These are phyloP conservation scores for Erannis defoliaria DNA, from an alignment of 2,888 invertebrate species.

Conservation along the genomic window DNA sequence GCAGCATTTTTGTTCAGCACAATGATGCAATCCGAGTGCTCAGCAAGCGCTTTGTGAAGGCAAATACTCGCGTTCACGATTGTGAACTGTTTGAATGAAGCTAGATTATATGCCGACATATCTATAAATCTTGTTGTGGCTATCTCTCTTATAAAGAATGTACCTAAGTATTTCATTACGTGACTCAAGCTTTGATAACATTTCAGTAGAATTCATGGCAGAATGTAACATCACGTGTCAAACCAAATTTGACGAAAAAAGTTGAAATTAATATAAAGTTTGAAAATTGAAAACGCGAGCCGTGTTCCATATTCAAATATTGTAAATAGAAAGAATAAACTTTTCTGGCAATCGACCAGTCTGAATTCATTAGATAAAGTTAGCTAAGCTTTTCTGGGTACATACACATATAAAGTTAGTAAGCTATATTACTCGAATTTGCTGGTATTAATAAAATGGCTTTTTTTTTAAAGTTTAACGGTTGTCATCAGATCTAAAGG, in stretches of 20 bases:
- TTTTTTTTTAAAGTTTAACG: too few species aligned
- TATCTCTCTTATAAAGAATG: slow-evolving; percentile 52
- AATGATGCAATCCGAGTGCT: slow-evolving; percentile 77
- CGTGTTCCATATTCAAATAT: slow-evolving; percentile 54
- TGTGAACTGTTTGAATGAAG: slow-evolving; percentile 77
- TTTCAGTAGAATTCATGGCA: slow-evolving; percentile 13
- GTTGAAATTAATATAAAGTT: slow-evolving; percentile 47
- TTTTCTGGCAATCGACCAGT: not conserved
- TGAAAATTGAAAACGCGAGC: slow-evolving; percentile 47
- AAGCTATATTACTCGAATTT: too few species aligned
- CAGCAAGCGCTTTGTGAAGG: slow-evolving; percentile 72
- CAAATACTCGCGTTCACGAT: slow-evolving; percentile 66
- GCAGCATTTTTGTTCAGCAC: slow-evolving; percentile 79
- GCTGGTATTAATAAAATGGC: not conserved
- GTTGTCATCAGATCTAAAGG: too few species aligned
- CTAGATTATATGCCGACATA: slow-evolving; percentile 63
- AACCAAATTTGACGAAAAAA: slow-evolving; percentile 22
- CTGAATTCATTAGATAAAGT: too few species aligned
- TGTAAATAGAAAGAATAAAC: slow-evolving; percentile 39
- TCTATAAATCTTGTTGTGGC: slow-evolving; percentile 33
- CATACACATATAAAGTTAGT: too few species aligned
- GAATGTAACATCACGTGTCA: slow-evolving; percentile 6
- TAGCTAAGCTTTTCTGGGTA: too few species aligned
- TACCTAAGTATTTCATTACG: slow-evolving; percentile 58
- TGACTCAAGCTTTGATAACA: slow-evolving; percentile 47